Base-by-base conservation (phyloP, 2,113 vertebrate species). In the Dipodomys stephensi region DNA sequence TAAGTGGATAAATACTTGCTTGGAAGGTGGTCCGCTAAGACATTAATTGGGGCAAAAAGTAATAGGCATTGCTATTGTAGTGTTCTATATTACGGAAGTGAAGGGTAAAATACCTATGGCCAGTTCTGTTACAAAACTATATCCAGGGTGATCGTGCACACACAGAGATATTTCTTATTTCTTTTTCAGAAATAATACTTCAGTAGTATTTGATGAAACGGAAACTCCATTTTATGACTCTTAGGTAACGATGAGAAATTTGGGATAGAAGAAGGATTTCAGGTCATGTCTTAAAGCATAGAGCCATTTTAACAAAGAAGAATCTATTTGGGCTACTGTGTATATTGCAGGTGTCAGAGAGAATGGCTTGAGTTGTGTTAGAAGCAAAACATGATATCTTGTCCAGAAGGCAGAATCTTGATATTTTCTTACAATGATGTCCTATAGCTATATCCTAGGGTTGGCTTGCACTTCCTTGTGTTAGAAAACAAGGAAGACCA, bases 1-100 rank as follows among this genome's bases (percentile, higher is more conserved):
- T 95, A 96, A 95, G n/a, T 79, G 32, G 72, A 28, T 87, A 94
- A 95, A 90, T 93, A 35, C 64, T 96, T 57, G 60, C 84, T 91
- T 78, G 57, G 68, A 92, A 78, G 49, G 16, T 72, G 12, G 19
- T 69, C 39, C 89, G 39, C 84, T 73, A 65, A 78, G 83, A 78
- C 22, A 78, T 78, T 12, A 1, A 6, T 32, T 35, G 16, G 27
- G 65, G 32, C 32, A 85, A 67, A 18, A 77, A 62, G 69, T 57
- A 57, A 57, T 57, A 57, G 12, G 53, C 15, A 74, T 84, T 46
- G 28, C 74, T 35, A 80, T 83, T 91, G 11, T 39, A 65, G 3
- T 20, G 2, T 35, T 89, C 30, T 92, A 74, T 57, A 39, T 94
- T 87, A 46, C n/a, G 73, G 53, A 93, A 78, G 15, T 35, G 65